Evolutionary conservation across 2,797 vertebrate species (phyloP).

Genomic region (Darevskia mixta): DNA sequence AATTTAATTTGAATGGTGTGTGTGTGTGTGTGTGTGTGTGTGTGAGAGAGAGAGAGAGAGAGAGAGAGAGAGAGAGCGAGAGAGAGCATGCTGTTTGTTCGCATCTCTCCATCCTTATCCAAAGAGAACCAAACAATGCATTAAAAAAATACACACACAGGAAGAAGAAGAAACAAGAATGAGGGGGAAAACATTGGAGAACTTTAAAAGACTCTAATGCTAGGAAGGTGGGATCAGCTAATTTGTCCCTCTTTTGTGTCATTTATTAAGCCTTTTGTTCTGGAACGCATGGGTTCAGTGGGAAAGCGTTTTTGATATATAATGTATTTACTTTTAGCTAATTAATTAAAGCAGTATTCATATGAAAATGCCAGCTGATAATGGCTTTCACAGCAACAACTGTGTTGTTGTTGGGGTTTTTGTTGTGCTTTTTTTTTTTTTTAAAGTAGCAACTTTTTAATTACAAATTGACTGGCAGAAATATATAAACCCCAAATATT

Average conservation of each 20-base stretch:
- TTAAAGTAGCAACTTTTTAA: conserved; percentile 82
- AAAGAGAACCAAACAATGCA: conserved; percentile 72
- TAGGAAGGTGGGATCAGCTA: conserved; percentile 74
- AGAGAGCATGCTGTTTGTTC: conserved; percentile 58
- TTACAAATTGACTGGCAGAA: conserved; percentile 84
- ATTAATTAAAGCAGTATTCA: conserved; percentile 83
- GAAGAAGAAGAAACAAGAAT: not conserved
- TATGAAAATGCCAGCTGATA: conserved; percentile 84
- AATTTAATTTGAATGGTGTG: conserved; percentile 69
- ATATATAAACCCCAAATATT: conserved; percentile 82
- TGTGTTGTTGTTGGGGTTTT: conserved; percentile 71
- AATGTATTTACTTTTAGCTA: conserved; percentile 82
- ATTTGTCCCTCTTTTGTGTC: conserved; percentile 80
- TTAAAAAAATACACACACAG: conserved; percentile 40
- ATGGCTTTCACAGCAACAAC: conserved; percentile 82
- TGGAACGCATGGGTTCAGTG: conserved; percentile 76
- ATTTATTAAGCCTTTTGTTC: conserved; percentile 83
- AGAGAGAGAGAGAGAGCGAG: too few relatives aligned
- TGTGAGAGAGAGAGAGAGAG: too few relatives aligned
- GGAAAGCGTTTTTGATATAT: conserved; percentile 81
- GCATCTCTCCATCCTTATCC: conserved; percentile 49
- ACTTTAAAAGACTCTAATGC: conserved; percentile 75
- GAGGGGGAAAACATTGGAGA: conserved; percentile 64
- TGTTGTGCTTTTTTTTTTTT: conserved; percentile 65
- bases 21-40: not conserved